These are phyloP conservation scores for Cephus runcator DNA, from an alignment of 2,888 invertebrate species.

Conservation along the genomic window DNA sequence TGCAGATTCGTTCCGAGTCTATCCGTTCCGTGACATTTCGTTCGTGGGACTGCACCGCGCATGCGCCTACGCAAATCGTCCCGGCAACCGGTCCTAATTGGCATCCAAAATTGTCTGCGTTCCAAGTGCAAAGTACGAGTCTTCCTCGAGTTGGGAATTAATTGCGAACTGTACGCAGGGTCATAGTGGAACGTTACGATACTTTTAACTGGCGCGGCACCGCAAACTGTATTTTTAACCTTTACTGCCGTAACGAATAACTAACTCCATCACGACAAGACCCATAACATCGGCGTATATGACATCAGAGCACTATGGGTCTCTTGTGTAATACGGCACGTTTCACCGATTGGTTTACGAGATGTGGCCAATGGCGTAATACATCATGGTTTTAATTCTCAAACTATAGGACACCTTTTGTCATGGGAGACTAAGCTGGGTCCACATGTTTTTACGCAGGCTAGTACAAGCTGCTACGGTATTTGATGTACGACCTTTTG, in stretches of 20 bases:
- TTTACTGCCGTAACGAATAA: neutral
- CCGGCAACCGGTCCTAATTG: neutral
- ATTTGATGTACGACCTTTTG: slow-evolving; percentile 4
- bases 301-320: neutral
- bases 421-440: neutral
- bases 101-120: neutral
- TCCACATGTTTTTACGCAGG: neutral
- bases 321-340: neutral
- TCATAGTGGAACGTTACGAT: neutral
- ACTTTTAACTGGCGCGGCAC: neutral
- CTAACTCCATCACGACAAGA: neutral
- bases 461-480: slow-evolving; percentile 1
- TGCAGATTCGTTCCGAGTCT: neutral
- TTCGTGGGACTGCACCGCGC: neutral
- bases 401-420: neutral
- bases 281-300: neutral
- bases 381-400: neutral
- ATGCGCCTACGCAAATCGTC: neutral
- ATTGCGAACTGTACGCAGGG: neutral
- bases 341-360: neutral
- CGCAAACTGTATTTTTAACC: neutral
- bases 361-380: neutral
- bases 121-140: neutral
- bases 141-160: neutral
- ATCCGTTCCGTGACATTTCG: neutral